A percentile compares a stretch with the other conserved stretches of the same genome.
phyloP scores from a whole-genome alignment of 2,888 invertebrate genomes.

The Thereva nobilitata region DNA sequence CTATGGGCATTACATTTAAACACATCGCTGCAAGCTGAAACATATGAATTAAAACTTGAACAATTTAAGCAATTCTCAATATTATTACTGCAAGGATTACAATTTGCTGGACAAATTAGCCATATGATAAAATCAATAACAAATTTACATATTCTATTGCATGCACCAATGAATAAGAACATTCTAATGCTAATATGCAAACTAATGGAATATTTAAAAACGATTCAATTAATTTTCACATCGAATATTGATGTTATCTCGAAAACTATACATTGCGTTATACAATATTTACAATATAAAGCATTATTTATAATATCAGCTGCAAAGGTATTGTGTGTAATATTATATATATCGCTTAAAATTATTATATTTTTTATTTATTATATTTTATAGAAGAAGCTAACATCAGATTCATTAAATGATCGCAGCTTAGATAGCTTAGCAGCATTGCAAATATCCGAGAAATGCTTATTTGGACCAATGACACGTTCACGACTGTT shows the following conservation, averaged over 20 bases:
- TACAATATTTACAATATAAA: conserved; percentile 80
- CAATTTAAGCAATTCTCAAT: conserved; percentile 61
- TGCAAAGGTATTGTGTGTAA: conserved; percentile 63
- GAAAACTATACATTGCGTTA: conserved; percentile 73
- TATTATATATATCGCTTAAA: not conserved
- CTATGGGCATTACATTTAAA: conserved; percentile 69
- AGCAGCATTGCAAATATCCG: conserved; percentile 75
- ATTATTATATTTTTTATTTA: conserved; percentile 37
- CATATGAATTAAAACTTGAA: conserved; percentile 60
- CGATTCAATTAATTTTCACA: conserved; percentile 72
- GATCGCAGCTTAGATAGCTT: conserved; percentile 71
- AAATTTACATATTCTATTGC: conserved; percentile 71
- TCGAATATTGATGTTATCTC: conserved; percentile 71
- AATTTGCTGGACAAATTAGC: conserved; percentile 69
- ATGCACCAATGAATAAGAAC: conserved; percentile 76
- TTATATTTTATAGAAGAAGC: conserved; percentile 59
- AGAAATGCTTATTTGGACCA: conserved; percentile 68
- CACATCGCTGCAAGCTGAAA: conserved; percentile 58
- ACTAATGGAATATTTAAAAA: conserved; percentile 79
- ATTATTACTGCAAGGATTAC: conserved; percentile 62
- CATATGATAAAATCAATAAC: conserved; percentile 65
- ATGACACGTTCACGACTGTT: conserved; percentile 68
- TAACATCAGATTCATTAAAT: conserved; percentile 67
- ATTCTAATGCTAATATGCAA: conserved; percentile 77
- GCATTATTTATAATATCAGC: conserved; percentile 68